Conservation (phyloP, 2,797 vertebrate genomes). For the Urocyon cinereoargenteus region DNA sequence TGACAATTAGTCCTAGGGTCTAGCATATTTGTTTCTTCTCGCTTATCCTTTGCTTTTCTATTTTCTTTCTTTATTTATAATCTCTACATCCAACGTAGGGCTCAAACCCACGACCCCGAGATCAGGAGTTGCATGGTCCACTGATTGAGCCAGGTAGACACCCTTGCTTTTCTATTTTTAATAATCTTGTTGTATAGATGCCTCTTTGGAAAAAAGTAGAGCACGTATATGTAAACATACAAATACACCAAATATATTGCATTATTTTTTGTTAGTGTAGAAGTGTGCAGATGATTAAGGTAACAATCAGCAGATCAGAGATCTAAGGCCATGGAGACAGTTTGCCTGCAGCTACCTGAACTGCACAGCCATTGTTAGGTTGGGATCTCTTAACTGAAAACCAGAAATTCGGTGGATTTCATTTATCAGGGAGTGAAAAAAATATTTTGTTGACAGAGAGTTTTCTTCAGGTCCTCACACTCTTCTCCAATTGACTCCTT, state of each 20-base stretch:
- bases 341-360: background rate
- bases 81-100: background rate
- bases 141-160: background rate
- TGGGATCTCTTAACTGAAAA: background rate
- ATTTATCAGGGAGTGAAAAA: background rate
- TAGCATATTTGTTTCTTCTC: conserved; percentile 18
- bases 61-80: background rate
- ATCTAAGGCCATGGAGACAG: background rate
- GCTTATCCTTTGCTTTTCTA: background rate
- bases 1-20: background rate
- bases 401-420: background rate
- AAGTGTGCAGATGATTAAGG: background rate
- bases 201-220: background rate
- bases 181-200: background rate
- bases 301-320: background rate
- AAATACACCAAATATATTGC: background rate
- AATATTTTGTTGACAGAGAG: background rate
- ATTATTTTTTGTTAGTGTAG: background rate
- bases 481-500: background rate
- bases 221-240: background rate
- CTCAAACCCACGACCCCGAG: background rate
- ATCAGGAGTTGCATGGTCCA: background rate
- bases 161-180: conserved; percentile 43
- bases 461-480: background rate
- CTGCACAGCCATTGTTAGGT: background rate